Evolutionary conservation across 1,140 invertebrate species (phyloP), one percentile per base, ranked within the genome.

Genomic region (Pogonomyrmex barbatus): DNA sequence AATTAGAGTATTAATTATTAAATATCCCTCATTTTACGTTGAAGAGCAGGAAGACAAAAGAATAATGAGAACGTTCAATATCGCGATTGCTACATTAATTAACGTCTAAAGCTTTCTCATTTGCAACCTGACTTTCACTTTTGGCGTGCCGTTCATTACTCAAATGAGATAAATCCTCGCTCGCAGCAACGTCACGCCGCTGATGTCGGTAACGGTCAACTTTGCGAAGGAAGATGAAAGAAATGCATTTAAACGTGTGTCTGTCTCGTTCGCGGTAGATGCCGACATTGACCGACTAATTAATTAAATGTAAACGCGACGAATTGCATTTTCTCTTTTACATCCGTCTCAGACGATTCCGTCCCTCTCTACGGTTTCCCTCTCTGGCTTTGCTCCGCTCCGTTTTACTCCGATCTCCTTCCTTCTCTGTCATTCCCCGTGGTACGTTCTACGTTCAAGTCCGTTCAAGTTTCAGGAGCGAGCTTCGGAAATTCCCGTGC

Each of bases 231-330:
- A 63, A 86, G 76, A 89, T 76, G 87, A 86, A 89, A 89, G 77
- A 83, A 71, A 14, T 33, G 75, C 68, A 30, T 84, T 73, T 62
- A 82, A 89, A 68, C 45, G 54, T n/a, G n/a, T n/a, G n/a, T 73
- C 24, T 24, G 71, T 83, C 58, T 78, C 58, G 45, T 39, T 62
- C 56, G 60, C 39, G 6, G 36, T 36, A 30, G 36, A 85, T 67
- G 60, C 58, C 82, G 39, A 47, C 76, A 42, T 73, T 73, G 87
- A 65, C 62, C 75, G 79, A 86, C 78, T 91, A 91, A 91, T 91
- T 91, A 91, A 90, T 90, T 87, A 90, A 91, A 91, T 89, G 90
- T 87, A 91, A 91, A 91, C 89, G 65, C 65, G 39, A 30, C 47
- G 4, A 70, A 42, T 33, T 75, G 52, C 42, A 42, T 60, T 67